Base-by-base conservation (phyloP, 2,797 vertebrate genomes). In the Sebastes umbrosus region DNA sequence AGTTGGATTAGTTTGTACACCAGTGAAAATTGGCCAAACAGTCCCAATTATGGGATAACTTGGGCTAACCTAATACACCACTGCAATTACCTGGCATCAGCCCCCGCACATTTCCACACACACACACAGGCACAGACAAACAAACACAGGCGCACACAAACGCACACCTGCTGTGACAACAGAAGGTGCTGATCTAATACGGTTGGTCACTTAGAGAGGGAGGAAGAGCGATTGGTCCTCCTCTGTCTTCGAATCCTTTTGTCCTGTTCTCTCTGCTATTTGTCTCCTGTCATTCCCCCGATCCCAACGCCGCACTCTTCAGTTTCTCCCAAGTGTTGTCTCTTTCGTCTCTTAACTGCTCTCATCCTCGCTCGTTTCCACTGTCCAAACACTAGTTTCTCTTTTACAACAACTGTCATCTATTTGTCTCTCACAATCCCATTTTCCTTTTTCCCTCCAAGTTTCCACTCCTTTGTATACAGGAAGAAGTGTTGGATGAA, bases 1-100 rank as follows among this genome's bases (percentile, higher is more conserved):
- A 94, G 91, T 90, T 94, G 93, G 90, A 96, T 96, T 95, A 96
- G 93, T 94, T 95, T 94, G 93, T 94, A 95, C 95, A 96, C 92
- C 93, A 88, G 88, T 93, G 90, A 94, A 94, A 95, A 95, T 95
- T 95, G 95, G 91, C 94, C 93, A 96, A 96, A 96, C 95, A 95
- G 87, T 94, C 94, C 94, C 95, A 96, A 96, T 96, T 96, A 96
- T 93, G 92, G 92, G 92, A 89, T 92, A 94, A 94, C 93, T 94
- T 95, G 91, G 85, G 90, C 91, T 94, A 94, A 94, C 93, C 95
- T 93, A 95, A 95, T 95, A 95, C 94, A 95, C 93, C 93, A 95
- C 92, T 91, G 94, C 95, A 96, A 96, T 96, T 95, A 96, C 95
- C 93, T 90, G 87, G 93, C 90, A 93, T 90, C 90, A 88, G 73